Evolutionary conservation across 92 coral and sea anemone species (phyloP).

Genomic region (Palythoa grandiflora): DNA sequence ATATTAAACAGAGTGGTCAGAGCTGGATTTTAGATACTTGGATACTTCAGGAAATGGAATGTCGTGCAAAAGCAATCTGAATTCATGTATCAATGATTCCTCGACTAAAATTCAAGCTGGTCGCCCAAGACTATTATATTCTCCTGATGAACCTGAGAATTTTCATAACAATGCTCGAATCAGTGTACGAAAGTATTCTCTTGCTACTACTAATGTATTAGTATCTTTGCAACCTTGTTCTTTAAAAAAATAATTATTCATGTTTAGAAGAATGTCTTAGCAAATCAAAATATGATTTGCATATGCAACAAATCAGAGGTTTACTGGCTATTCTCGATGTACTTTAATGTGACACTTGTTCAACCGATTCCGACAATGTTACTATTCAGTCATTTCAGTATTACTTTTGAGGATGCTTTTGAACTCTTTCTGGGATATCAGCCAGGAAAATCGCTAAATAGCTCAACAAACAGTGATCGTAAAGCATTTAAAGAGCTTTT

Average conservation of each 20-base stretch:
- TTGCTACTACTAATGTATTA: slow-evolving; percentile 20
- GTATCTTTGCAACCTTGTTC: slow-evolving; percentile 48
- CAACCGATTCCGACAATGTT: not conserved
- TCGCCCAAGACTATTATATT: slow-evolving; percentile 32
- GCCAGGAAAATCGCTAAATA: slow-evolving; percentile 38
- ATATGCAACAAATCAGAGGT: slow-evolving; percentile 28
- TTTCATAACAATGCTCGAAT: slow-evolving; percentile 34
- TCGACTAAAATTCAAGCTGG: slow-evolving; percentile 6
- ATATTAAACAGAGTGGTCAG: too few species aligned
- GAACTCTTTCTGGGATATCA: slow-evolving; percentile 56
- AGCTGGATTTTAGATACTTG: too few species aligned
- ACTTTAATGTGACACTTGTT: slow-evolving; percentile 24
- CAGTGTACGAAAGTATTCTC: slow-evolving; percentile 14
- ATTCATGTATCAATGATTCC: not conserved
- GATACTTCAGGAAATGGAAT: too few species aligned
- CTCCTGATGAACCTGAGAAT: slow-evolving; percentile 22
- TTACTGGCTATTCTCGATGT: slow-evolving; percentile 54
- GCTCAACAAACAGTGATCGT: slow-evolving; percentile 50
- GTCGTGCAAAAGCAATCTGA: too few species aligned
- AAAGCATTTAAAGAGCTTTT: slow-evolving; percentile 52
- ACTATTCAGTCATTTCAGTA: slow-evolving; percentile 37
- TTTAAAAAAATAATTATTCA: slow-evolving; percentile 48
- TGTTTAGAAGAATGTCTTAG: slow-evolving; percentile 7
- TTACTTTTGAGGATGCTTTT: slow-evolving; percentile 55
- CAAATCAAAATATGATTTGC: slow-evolving; percentile 30